Evolutionary conservation across 1,140 invertebrate genomes (phyloP), one percentile per base, ranked within the genome.

Genomic region (Drosophila murphyi): DNA sequence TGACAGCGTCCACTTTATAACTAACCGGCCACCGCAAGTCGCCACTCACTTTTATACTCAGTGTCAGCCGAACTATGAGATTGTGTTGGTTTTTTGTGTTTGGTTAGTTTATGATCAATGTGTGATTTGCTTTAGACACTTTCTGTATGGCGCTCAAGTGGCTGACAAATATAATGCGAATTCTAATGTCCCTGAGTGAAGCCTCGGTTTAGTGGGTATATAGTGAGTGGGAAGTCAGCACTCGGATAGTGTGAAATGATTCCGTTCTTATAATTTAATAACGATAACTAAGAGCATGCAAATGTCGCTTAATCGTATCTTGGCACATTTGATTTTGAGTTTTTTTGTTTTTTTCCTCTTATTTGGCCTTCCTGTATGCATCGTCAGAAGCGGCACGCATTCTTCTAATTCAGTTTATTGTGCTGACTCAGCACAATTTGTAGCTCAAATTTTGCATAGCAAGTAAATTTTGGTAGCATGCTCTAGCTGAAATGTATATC

Each of bases 21-120:
- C 72, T 80, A 60, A 87, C 79, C 81, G 47, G 65, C 51, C 56
- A 78, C 65, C 64, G 69, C 62, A 54, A 70, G 34, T 57, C 28
- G 35, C 10, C 69, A 52, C 54, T 73, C 51, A 60, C 80, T 88
- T 87, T 88, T 87, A 87, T 87, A 87, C 54, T 67, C 64, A 63
- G 51, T 45, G 69, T 52, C 76, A 80, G 70, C 52, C 39, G 37
- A 43, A 32, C 29, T 68, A 69, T 57, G 28, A 4, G 43, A 51
- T 43, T 29, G 28, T 51, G 60, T 34, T 43, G 10, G 12, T 62
- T 56, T 57, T 57, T 43, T 41, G 43, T 51, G 56, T 56, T 63
- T 74, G 81, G 81, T 61, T 65, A 54, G 64, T 78, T 55, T 50
- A 57, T 87, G 78, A 72, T 69, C 62, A 73, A 63, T 63, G 63